These are phyloP conservation scores for Bolinopsis microptera DNA, from an alignment of 37 sponge, comb jelly and placozoan species.

Conservation along the genomic window DNA sequence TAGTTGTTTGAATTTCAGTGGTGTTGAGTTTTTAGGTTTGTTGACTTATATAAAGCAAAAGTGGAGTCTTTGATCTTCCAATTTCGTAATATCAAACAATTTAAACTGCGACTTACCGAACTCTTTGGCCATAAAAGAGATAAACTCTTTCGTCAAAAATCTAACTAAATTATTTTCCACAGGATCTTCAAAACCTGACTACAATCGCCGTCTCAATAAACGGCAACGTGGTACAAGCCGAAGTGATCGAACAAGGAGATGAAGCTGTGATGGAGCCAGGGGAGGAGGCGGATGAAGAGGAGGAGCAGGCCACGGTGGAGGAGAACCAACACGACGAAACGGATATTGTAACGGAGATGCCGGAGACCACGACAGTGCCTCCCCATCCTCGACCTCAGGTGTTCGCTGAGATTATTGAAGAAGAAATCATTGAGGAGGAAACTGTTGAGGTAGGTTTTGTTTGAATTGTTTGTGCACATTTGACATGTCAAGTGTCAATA, in stretches of 20 bases:
- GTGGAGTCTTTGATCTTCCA: neutral
- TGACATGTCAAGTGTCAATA: neutral
- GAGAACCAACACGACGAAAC: neutral
- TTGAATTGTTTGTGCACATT: neutral
- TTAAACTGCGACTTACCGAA: too few relatives aligned
- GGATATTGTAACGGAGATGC: neutral
- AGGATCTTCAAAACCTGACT: neutral
- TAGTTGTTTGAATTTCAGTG: too few relatives aligned
- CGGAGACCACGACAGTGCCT: neutral
- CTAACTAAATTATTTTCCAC: neutral
- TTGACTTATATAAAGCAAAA: neutral
- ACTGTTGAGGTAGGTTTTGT: neutral
- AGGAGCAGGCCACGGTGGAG: neutral
- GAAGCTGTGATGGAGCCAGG: neutral
- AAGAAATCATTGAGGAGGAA: conserved; percentile 30
- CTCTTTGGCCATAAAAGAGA: too few relatives aligned
- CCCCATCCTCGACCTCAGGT: neutral
- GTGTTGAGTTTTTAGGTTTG: neutral
- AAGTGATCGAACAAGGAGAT: neutral
- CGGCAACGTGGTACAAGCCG: neutral
- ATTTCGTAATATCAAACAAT: too few relatives aligned
- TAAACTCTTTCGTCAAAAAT: too few relatives aligned
- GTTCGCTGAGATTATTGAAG: conserved; percentile 59
- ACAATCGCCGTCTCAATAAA: conserved; percentile 25
- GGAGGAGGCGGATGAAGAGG: neutral